A percentile compares a stretch with the other conserved stretches of the same genome.
Evolutionary conservation across 2,113 vertebrate genomes (phyloP).

Genomic region (Alaudala cheleensis): DNA sequence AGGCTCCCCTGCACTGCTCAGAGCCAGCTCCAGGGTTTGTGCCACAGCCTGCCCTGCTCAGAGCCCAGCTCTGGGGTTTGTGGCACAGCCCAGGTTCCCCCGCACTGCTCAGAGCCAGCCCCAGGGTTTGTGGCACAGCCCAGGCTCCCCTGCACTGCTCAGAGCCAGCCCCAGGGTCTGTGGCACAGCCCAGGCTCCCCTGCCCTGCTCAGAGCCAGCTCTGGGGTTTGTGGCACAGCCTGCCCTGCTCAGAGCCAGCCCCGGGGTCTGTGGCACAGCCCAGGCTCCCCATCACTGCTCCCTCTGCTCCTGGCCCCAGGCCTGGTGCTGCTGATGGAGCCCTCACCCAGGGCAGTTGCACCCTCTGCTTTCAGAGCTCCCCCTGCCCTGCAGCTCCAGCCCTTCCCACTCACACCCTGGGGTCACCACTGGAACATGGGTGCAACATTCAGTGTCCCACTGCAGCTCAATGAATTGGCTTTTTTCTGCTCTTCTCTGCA

Average conservation of each 20-base stretch:
- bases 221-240: too few species aligned
- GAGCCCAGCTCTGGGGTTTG: not conserved
- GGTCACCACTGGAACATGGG: not conserved
- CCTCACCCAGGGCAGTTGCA: not conserved
- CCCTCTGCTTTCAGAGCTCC: not conserved
- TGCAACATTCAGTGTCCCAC: too few species aligned
- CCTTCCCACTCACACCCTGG: fast-evolving
- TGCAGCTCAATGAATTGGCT: not conserved
- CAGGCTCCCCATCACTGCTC: not conserved
- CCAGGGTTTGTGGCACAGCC: not conserved
- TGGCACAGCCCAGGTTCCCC: not conserved
- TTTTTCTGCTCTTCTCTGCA: not conserved
- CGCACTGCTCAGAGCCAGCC: too few species aligned
- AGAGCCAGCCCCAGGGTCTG: not conserved
- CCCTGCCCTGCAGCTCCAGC: too few species aligned
- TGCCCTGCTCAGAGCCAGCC: not conserved
- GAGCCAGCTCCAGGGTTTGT: too few species aligned
- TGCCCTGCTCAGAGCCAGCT: too few species aligned
- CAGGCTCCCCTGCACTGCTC: fast-evolving
- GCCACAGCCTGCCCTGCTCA: too few species aligned
- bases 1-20: not conserved
- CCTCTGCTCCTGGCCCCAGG: fast-evolving
- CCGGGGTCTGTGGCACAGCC: not conserved
- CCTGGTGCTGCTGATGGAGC: fast-evolving
- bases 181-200: too few species aligned